Evolutionary conservation across 2,888 invertebrate genomes (phyloP).

Genomic region (Pyrochroa serraticornis): DNA sequence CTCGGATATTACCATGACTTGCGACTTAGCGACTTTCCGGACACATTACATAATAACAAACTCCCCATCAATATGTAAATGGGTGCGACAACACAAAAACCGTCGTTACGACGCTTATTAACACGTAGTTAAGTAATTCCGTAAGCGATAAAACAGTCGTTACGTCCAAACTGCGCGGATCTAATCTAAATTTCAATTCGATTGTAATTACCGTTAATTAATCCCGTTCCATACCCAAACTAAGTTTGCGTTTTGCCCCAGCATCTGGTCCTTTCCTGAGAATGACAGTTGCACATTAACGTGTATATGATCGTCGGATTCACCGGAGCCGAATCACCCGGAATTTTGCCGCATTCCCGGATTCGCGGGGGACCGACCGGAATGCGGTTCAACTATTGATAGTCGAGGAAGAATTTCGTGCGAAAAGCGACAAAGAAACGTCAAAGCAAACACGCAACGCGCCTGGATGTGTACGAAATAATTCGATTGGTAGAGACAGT

Average conservation of each 20-base stretch:
- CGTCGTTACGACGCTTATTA: constrained; percentile 18
- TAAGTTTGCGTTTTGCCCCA: constrained; percentile 36
- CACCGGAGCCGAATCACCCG: too few species aligned
- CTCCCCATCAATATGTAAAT: constrained; percentile 20
- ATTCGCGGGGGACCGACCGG: too few species aligned
- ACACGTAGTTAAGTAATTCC: constrained; percentile 28
- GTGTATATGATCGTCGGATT: constrained; percentile 41
- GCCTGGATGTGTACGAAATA: constrained; percentile 1
- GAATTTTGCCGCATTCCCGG: too few species aligned
- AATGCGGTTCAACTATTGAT: too few species aligned
- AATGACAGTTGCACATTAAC: constrained; percentile 45
- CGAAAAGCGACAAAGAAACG: constrained; percentile 2
- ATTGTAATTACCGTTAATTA: constrained; percentile 52
- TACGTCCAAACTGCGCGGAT: constrained; percentile 45
- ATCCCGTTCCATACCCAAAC: constrained; percentile 38
- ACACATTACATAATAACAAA: constrained; percentile 4
- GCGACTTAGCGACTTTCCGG: too few species aligned
- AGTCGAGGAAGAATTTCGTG: too few species aligned
- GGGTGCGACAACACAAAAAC: constrained; percentile 15
- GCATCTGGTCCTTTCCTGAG: constrained; percentile 42
- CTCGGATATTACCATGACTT: too few species aligned
- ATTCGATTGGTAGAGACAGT: constrained; percentile 5
- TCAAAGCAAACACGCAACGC: constrained; percentile 3
- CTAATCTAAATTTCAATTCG: constrained; percentile 53
- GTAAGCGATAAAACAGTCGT: constrained; percentile 45